Evolutionary conservation across 2,113 vertebrate genomes (phyloP).

Genomic region (Sapajus apella): DNA sequence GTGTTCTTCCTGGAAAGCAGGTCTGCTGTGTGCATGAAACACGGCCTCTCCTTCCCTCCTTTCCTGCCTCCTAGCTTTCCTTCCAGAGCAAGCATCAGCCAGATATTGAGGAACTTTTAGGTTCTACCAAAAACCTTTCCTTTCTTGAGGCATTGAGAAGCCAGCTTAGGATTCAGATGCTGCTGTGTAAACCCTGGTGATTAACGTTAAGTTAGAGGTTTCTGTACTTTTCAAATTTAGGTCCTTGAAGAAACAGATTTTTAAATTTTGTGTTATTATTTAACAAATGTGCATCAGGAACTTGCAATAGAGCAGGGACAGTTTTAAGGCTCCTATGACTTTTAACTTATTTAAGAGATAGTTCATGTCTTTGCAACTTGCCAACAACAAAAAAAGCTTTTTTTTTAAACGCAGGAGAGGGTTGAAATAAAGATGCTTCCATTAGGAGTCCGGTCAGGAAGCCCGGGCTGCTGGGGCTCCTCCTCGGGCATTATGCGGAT

Average conservation of each 20-base stretch:
- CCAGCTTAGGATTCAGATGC: background rate
- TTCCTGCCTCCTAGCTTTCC: background rate
- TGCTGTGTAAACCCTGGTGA: background rate
- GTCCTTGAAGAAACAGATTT: background rate
- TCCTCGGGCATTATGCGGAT: conserved; percentile 37
- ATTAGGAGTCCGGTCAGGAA: conserved; percentile 54
- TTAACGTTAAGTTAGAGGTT: background rate
- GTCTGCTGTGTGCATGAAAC: no score
- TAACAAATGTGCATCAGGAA: background rate
- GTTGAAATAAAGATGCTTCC: conserved; percentile 55
- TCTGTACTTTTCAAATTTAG: conserved; percentile 41
- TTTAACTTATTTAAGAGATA: conserved; percentile 23
- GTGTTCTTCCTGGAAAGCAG: conserved; percentile 29
- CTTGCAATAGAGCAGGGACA: background rate
- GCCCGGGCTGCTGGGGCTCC: background rate
- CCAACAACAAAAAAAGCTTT: background rate
- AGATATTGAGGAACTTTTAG: background rate
- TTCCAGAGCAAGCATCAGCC: background rate
- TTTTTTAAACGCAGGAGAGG: background rate
- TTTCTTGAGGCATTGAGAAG: background rate
- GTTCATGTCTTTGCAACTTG: conserved; percentile 13
- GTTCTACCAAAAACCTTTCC: background rate
- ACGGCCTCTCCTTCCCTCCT: background rate
- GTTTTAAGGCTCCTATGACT: background rate
- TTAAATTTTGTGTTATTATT: background rate